phyloP scores from a whole-genome alignment of 2,113 vertebrate species.

The Engraulis encrasicolus region DNA sequence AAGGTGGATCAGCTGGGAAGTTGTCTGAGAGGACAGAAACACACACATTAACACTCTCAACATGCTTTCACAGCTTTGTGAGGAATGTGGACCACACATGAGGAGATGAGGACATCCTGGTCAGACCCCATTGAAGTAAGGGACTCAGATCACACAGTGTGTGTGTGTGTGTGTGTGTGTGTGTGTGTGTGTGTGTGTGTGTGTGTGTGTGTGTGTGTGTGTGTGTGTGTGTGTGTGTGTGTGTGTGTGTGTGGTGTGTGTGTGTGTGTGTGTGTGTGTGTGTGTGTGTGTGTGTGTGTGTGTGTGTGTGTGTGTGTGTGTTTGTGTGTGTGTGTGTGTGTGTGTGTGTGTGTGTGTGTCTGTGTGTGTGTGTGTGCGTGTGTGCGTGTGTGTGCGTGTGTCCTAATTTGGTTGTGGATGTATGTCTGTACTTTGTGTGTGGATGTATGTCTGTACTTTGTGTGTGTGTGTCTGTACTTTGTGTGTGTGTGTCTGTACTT shows the following conservation, averaged over 20 bases:
- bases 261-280: neutral
- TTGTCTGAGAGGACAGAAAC: neutral
- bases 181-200: neutral
- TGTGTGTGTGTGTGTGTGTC: neutral
- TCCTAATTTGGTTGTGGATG: no score
- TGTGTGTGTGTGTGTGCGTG: no score
- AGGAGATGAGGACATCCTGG: neutral
- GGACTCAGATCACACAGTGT: neutral
- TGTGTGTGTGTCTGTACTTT: no score
- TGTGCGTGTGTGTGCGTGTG: no score
- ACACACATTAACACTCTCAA: slow-evolving; percentile 11
- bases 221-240: neutral
- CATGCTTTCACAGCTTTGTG: neutral
- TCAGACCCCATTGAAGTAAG: neutral
- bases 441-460: no score
- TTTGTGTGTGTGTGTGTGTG: neutral
- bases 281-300: neutral
- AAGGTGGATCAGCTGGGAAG: neutral
- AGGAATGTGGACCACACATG: slow-evolving; percentile 4
- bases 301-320: neutral
- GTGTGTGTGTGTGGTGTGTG: neutral
- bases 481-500: no score
- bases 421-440: no score
- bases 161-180: neutral
- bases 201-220: neutral